Percentiles rank a stretch among this genome's conserved stretches.
Evolutionary conservation across 2,888 invertebrate genomes (phyloP).

Genomic region (Meandrusa payeni): DNA sequence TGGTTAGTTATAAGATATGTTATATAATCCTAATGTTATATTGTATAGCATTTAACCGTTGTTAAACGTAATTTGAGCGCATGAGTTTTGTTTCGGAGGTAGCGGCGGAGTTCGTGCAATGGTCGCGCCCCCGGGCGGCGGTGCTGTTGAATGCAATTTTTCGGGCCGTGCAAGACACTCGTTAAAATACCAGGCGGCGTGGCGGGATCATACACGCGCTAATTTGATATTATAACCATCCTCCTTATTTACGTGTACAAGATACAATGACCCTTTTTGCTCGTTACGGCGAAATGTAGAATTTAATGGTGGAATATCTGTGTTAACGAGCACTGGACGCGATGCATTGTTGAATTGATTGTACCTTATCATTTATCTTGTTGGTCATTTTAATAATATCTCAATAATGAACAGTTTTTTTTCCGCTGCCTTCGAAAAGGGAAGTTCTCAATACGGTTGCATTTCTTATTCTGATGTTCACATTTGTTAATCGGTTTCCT

Average conservation of each 20-base stretch:
- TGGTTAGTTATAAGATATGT: no score
- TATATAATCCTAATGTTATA: no score
- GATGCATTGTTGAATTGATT: conserved; percentile 9
- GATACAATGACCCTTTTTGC: conserved; percentile 58
- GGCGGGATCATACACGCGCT: conserved; percentile 56
- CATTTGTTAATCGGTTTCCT: no score
- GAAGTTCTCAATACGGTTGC: no score
- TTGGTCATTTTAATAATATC: conserved; percentile 4
- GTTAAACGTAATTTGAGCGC: conserved; percentile 25
- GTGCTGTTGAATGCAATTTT: conserved; percentile 47
- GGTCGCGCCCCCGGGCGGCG: conserved; percentile 33
- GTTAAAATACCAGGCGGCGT: conserved; percentile 65
- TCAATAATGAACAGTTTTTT: conserved; percentile 8
- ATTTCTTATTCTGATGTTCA: no score
- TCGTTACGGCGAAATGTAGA: conserved; percentile 46
- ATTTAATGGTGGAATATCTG: conserved; percentile 39
- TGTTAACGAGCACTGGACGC: conserved; percentile 37
- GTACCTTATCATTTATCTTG: conserved; percentile 11
- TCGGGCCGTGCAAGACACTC: conserved; percentile 52
- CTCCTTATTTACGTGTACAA: conserved; percentile 54
- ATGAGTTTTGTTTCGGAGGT: conserved; percentile 20
- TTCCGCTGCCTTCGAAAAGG: no score
- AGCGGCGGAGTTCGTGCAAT: conserved; percentile 52
- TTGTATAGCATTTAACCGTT: not conserved
- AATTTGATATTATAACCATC: conserved; percentile 64